phyloP scores from a whole-genome alignment of 2,888 invertebrate species.

The Tachina lurida region DNA sequence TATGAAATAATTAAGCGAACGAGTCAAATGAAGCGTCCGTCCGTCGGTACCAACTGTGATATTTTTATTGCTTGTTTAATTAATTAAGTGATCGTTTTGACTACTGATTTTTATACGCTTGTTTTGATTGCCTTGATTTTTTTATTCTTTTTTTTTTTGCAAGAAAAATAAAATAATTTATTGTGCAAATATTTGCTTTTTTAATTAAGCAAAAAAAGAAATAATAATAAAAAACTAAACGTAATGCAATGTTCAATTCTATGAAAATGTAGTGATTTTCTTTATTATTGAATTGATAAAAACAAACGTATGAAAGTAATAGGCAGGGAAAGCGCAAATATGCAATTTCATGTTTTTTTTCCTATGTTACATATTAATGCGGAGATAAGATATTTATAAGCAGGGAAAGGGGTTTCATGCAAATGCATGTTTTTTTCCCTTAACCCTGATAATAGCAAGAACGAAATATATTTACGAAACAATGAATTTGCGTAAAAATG shows the following conservation, averaged over 20 bases:
- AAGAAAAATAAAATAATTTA: slow-evolving; percentile 30
- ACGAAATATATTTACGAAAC: too few relatives aligned
- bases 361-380: too few relatives aligned
- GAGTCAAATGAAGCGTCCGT: slow-evolving; percentile 13
- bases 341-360: too few relatives aligned
- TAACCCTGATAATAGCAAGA: too few relatives aligned
- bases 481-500: too few relatives aligned
- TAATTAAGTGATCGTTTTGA: slow-evolving; percentile 62
- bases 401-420: too few relatives aligned
- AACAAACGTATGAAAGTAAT: background rate
- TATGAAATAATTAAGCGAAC: slow-evolving; percentile 36
- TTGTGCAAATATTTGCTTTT: slow-evolving; percentile 55
- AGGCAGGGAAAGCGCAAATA: too few relatives aligned
- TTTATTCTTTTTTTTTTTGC: background rate
- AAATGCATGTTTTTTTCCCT: too few relatives aligned
- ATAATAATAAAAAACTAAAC: background rate
- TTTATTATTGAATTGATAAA: slow-evolving; percentile 18
- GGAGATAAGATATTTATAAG: too few relatives aligned
- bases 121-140: slow-evolving; percentile 11
- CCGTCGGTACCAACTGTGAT: slow-evolving; percentile 30
- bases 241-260: background rate
- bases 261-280: background rate
- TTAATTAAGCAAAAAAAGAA: slow-evolving; percentile 26
- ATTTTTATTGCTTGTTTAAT: slow-evolving; percentile 63
- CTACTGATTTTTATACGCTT: slow-evolving; percentile 55